Conservation (phyloP, 2,888 invertebrate genomes). For the Trypoxylon attenuatum region DNA sequence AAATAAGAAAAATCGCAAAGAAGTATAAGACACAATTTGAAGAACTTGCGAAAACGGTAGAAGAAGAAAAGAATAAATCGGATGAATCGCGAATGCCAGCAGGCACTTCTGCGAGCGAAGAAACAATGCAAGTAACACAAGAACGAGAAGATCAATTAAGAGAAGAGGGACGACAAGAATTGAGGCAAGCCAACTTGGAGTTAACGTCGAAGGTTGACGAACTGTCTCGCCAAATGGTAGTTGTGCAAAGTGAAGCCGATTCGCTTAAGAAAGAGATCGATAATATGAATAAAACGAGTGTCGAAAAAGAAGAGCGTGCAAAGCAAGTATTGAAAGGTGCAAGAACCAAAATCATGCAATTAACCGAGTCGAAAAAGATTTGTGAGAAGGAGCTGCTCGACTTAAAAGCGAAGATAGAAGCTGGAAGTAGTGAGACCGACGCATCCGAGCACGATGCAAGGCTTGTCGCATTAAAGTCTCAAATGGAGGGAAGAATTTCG, state of each 20-base stretch:
- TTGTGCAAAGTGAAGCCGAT: conserved; percentile 79
- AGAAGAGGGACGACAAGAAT: conserved; percentile 75
- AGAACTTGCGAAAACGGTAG: conserved; percentile 82
- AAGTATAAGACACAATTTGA: conserved; percentile 93
- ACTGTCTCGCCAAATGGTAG: conserved; percentile 72
- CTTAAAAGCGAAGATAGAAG: conserved; percentile 65
- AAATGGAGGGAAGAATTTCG: conserved; percentile 82
- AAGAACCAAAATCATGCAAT: conserved; percentile 82
- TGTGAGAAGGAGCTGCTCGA: conserved; percentile 69
- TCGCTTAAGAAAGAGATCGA: conserved; percentile 82
- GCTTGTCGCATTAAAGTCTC: conserved; percentile 80
- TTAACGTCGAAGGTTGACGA: conserved; percentile 68
- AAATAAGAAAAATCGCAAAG: conserved; percentile 91
- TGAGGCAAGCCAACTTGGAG: conserved; percentile 67
- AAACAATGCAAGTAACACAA: conserved; percentile 60
- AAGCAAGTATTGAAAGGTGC: conserved; percentile 84
- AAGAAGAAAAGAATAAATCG: conserved; percentile 79
- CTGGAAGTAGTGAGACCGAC: conserved; percentile 61
- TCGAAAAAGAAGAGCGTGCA: conserved; percentile 81
- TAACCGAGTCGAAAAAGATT: conserved; percentile 82
- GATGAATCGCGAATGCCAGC: conserved; percentile 75
- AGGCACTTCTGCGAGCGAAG: conserved; percentile 73
- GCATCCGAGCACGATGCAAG: conserved; percentile 72
- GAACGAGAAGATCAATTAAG: conserved; percentile 75
- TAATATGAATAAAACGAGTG: conserved; percentile 76